A percentile compares a stretch with the other conserved stretches of the same genome.
phyloP scores from a whole-genome alignment of 23 tunicate genomes.

The Botrylloides violaceus region DNA sequence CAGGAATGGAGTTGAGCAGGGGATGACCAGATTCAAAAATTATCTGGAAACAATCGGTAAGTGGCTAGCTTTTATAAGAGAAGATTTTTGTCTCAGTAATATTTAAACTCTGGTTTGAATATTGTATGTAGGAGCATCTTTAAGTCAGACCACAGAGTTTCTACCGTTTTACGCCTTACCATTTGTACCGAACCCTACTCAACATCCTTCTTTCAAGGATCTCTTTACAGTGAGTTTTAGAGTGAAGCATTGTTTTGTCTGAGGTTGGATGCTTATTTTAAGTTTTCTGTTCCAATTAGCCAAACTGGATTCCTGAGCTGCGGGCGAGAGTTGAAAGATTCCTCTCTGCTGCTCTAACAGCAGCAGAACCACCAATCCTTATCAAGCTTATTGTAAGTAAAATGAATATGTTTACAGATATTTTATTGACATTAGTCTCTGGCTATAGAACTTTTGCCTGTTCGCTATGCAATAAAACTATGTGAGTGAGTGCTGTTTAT shows the following conservation, averaged over 20 bases:
- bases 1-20: constrained; percentile 27
- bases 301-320: constrained; percentile 92
- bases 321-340: constrained; percentile 82
- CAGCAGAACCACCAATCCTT: constrained; percentile 78
- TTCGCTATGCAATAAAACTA: too few species aligned
- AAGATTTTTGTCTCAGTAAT: neutral
- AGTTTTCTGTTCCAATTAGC: constrained; percentile 28
- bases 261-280: neutral
- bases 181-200: constrained; percentile 86
- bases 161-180: constrained; percentile 93
- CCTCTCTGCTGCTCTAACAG: constrained; percentile 73
- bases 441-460: too few species aligned
- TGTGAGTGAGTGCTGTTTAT: too few species aligned
- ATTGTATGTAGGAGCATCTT: constrained; percentile 74
- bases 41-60: constrained; percentile 86
- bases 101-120: too few species aligned
- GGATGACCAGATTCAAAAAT: constrained; percentile 70
- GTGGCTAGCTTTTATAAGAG: neutral
- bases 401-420: too few species aligned
- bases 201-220: constrained; percentile 95
- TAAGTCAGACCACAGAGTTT: constrained; percentile 95
- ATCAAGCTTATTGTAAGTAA: constrained; percentile 61
- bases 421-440: too few species aligned
- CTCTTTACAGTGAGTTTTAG: constrained; percentile 57
- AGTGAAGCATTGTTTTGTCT: neutral